Conservation (phyloP, 2,888 invertebrate species). For the Geotrupes spiniger region DNA sequence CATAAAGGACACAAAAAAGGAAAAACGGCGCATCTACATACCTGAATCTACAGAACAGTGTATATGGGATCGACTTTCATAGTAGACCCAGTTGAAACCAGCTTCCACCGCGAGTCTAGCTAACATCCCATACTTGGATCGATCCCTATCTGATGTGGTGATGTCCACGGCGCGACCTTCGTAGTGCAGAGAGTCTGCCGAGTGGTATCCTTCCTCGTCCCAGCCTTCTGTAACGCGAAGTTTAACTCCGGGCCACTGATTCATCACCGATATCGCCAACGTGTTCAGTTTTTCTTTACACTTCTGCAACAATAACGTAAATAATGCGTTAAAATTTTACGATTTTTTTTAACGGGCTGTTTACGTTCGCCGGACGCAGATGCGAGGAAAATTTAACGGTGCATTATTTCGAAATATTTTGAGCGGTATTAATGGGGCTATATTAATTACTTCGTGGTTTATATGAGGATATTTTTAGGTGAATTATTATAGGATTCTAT, state of each 20-base stretch:
- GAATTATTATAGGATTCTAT: too few species aligned
- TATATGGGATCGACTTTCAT: conserved; percentile 90
- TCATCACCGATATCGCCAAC: conserved; percentile 94
- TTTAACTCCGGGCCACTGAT: conserved; percentile 95
- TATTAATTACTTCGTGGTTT: too few species aligned
- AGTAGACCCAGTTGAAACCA: conserved; percentile 98
- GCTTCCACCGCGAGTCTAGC: conserved; percentile 94
- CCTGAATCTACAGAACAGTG: conserved; percentile 98
- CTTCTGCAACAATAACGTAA: too few species aligned
- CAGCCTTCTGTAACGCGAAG: conserved; percentile 93
- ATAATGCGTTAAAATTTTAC: too few species aligned
- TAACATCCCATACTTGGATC: conserved; percentile 93
- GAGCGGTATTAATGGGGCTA: too few species aligned
- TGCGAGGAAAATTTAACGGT: too few species aligned
- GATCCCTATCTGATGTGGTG: conserved; percentile 90
- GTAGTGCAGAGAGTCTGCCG: conserved; percentile 86
- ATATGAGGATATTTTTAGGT: too few species aligned
- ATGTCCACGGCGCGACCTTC: conserved; percentile 96
- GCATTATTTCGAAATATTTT: too few species aligned
- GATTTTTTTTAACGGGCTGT: too few species aligned
- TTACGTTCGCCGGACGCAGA: too few species aligned
- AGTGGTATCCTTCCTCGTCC: conserved; percentile 83
- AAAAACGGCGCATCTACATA: conserved; percentile 51
- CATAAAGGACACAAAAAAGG: neutral
- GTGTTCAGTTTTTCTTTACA: conserved; percentile 95